A percentile compares a stretch with the other conserved stretches of the same genome.
Conservation (phyloP, 2,888 invertebrate genomes). For the Caprella mutica region DNA sequence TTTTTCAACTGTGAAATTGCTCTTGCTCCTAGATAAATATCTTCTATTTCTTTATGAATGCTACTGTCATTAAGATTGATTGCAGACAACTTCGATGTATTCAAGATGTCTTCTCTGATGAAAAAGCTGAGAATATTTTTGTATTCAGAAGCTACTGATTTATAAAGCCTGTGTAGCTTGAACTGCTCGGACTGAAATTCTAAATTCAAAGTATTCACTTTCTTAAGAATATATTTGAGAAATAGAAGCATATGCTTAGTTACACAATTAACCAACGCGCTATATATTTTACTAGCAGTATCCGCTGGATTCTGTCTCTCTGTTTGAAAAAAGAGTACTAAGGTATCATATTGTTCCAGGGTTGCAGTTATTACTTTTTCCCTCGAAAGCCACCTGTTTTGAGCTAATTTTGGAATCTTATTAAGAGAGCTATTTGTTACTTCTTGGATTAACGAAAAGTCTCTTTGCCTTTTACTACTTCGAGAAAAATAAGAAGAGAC, state of each 20-base stretch:
- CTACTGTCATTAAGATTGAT: neutral
- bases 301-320: neutral
- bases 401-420: slow-evolving; percentile 9
- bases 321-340: neutral
- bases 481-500: slow-evolving; percentile 3
- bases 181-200: slow-evolving; percentile 12
- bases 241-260: slow-evolving; percentile 4
- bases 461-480: slow-evolving; percentile 4
- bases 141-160: slow-evolving; percentile 6
- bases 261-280: neutral
- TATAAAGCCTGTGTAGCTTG: slow-evolving; percentile 2
- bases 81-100: slow-evolving; percentile 1
- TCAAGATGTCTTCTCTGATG: slow-evolving; percentile 1
- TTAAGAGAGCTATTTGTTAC: neutral
- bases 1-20: slow-evolving; percentile 3
- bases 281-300: neutral
- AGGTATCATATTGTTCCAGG: slow-evolving; percentile 11
- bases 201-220: slow-evolving; percentile 4
- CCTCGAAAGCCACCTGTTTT: slow-evolving; percentile 10
- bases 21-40: slow-evolving; percentile 9
- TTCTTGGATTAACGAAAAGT: slow-evolving; percentile 4
- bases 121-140: slow-evolving; percentile 8
- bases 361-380: neutral
- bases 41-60: neutral
- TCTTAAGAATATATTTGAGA: neutral